These are phyloP conservation scores for Neelides sp. DNA, from an alignment of 1,140 invertebrate genomes.

Conservation along the genomic window DNA sequence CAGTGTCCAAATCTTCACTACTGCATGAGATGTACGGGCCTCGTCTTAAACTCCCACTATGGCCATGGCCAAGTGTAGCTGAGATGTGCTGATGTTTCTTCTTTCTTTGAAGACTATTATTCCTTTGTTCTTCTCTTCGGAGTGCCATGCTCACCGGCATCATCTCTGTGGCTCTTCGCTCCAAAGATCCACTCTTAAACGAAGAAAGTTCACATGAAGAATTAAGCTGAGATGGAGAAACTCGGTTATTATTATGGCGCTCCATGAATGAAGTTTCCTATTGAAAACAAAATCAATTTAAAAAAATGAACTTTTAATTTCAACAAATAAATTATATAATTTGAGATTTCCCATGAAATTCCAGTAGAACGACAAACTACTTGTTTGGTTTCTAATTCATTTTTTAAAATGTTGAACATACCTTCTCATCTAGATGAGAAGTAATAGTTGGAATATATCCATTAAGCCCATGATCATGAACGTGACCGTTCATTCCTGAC, in stretches of 20 bases:
- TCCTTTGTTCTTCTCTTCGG: background rate
- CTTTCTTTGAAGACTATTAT: slow-evolving; percentile 18
- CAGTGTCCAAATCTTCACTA: slow-evolving; percentile 28
- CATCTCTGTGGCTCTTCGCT: slow-evolving; percentile 8
- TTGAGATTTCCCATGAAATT: background rate
- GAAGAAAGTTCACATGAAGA: slow-evolving; percentile 20
- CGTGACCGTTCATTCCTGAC: slow-evolving; percentile 4
- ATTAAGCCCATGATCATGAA: slow-evolving; percentile 16
- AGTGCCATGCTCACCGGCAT: background rate
- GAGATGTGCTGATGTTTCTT: slow-evolving; percentile 16
- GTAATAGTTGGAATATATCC: slow-evolving; percentile 28
- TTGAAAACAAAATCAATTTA: slow-evolving; percentile 3
- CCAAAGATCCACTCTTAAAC: slow-evolving; percentile 12
- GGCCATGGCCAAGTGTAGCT: slow-evolving; percentile 4
- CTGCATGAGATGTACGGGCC: slow-evolving; percentile 24
- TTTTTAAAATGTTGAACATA: background rate
- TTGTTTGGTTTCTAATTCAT: background rate
- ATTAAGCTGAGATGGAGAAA: slow-evolving; percentile 27
- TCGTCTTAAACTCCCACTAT: slow-evolving; percentile 19
- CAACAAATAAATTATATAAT: slow-evolving; percentile 1
- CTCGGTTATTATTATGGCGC: slow-evolving; percentile 29
- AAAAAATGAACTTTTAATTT: slow-evolving; percentile 4
- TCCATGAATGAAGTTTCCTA: slow-evolving; percentile 31
- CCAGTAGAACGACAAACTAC: background rate
- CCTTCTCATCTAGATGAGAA: slow-evolving; percentile 29